A percentile compares a stretch with the other conserved stretches of the same genome.
Evolutionary conservation across 2,113 vertebrate species (phyloP).

Genomic region (Phrynosoma blainvillii): DNA sequence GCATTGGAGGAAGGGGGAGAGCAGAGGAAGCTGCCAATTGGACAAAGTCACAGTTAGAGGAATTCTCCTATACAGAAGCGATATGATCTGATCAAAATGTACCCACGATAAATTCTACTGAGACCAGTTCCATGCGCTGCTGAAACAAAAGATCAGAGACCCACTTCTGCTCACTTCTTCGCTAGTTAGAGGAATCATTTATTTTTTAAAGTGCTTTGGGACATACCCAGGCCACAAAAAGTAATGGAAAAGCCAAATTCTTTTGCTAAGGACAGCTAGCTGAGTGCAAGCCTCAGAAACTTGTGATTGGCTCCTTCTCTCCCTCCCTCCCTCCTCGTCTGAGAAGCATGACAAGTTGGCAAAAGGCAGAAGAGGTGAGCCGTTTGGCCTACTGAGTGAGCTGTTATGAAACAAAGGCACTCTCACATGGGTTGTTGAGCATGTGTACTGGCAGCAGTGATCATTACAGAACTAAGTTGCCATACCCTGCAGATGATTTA

Average conservation of each 20-base stretch:
- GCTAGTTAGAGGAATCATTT: neutral
- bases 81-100: neutral
- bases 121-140: neutral
- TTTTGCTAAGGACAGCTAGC: neutral
- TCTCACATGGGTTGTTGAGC: slow-evolving; percentile 24
- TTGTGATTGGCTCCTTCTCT: neutral
- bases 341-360: neutral
- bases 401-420: slow-evolving; percentile 35
- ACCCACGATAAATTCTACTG: slow-evolving; percentile 11
- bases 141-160: slow-evolving; percentile 28
- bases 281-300: slow-evolving; percentile 10
- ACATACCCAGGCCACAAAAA: slow-evolving; percentile 25
- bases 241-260: neutral
- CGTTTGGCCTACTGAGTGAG: neutral
- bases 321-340: fast-evolving
- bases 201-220: slow-evolving; percentile 22
- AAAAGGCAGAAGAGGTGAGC: slow-evolving; percentile 26
- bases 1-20: neutral
- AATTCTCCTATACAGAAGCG: neutral
- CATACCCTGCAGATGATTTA: slow-evolving; percentile 36
- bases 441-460: neutral
- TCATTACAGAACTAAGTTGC: slow-evolving; percentile 36
- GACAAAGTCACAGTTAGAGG: neutral
- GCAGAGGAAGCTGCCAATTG: neutral
- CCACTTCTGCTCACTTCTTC: slow-evolving; percentile 26